Base-by-base conservation (phyloP, 2,797 vertebrate genomes). In the Presbytis comata region DNA sequence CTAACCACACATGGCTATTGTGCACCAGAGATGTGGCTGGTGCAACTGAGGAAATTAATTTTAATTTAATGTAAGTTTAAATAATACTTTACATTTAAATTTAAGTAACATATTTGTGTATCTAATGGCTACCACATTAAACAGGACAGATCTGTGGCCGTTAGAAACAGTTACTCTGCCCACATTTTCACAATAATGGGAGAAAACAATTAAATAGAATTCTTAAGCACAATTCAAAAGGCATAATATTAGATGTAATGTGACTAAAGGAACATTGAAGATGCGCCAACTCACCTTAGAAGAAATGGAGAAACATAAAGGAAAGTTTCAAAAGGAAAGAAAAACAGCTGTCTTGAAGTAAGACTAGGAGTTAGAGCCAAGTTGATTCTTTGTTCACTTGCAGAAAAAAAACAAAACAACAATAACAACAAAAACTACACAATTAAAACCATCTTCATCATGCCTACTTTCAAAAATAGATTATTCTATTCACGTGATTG, bases 31-130 rank as follows among this genome's bases (percentile, higher is more conserved):
- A 83, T 84, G 33, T 59, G 46, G 12, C 10, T 64, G 41, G 0
- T 81, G 16, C 1, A 79, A 33, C 26, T 41, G 46, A 50, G 8
- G 5, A 88, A 81, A 3, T 57, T 1, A 81, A 48, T 79, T 93
- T 93, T 79, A 95, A 72, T 86, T 91, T 83, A 70, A 91, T 41
- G 7, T 55, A 64, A 59, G 21, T 59, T 92, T 93, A 59, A 96
- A 90, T n/a, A 67, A 33, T 17, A 79, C 3, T 74, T 76, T 67
- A 39, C 57, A 80, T 67, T 61, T 90, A 81, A 95, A 82, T 44
- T 13, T 85, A 48, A 93, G 48, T 26, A 95, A 64, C 36, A 91
- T 41, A 11, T 16, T n/a, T 8, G 2, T 89, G 2, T 82, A 53
- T 48, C 26, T 93, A 36, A 36, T 33, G 8, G 1, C 21, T 94